These are phyloP conservation scores for Metopolophium dirhodum DNA, from an alignment of 1,140 invertebrate species.

Conservation along the genomic window DNA sequence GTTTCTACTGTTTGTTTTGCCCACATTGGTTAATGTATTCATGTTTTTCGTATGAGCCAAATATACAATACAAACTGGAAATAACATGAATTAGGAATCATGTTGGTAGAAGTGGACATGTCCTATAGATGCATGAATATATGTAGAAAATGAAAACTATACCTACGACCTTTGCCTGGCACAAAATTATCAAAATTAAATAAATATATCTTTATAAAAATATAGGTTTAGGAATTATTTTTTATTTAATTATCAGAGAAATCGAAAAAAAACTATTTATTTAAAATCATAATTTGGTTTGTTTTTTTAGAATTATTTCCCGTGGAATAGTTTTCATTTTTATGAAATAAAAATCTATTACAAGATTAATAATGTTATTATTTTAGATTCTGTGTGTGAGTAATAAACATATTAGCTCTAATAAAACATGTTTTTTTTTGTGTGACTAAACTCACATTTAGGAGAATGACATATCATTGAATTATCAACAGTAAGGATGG, in stretches of 20 bases:
- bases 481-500: no score
- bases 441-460: no score
- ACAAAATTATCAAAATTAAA: not conserved
- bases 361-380: not conserved
- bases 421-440: no score
- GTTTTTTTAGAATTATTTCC: not conserved
- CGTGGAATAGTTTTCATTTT: not conserved
- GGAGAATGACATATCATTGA: no score
- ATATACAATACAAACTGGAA: not conserved
- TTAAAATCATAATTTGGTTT: not conserved
- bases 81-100: not conserved
- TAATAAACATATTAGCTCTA: no score
- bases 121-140: not conserved
- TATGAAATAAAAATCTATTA: not conserved
- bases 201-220: not conserved
- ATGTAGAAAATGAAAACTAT: not conserved
- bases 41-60: not conserved
- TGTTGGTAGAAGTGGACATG: not conserved
- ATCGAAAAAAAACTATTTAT: not conserved
- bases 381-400: not conserved
- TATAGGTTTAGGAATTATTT: no score
- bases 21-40: not conserved
- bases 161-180: not conserved
- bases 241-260: not conserved
- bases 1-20: not conserved